These are phyloP conservation scores for Myotis davidii DNA, from an alignment of 2,113 vertebrate species.

Conservation along the genomic window DNA sequence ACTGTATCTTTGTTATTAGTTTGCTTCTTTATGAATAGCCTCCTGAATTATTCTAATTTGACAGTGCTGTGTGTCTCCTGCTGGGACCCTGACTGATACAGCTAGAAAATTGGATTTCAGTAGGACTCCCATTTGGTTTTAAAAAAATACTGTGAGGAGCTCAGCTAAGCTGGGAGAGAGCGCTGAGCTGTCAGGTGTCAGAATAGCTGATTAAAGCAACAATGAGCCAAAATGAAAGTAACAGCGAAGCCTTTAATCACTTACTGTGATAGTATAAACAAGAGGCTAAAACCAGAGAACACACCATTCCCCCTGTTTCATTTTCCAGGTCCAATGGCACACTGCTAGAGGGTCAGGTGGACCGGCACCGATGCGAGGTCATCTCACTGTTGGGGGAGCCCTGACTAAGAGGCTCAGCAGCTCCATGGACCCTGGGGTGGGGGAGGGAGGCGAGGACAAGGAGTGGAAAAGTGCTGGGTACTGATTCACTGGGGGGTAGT, in stretches of 20 bases:
- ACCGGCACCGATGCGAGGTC: background rate
- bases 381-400: background rate
- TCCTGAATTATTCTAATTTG: background rate
- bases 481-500: accelerated
- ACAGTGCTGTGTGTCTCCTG: background rate
- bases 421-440: background rate
- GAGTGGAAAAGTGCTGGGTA: background rate
- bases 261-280: background rate
- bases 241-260: background rate
- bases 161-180: background rate
- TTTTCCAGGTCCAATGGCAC: background rate
- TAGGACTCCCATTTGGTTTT: background rate
- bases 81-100: background rate
- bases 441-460: background rate
- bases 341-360: background rate
- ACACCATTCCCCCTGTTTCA: accelerated
- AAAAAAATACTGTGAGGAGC: background rate
- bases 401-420: background rate
- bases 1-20: background rate
- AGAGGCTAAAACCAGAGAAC: background rate
- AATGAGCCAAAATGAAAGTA: background rate
- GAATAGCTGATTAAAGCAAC: background rate
- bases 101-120: background rate
- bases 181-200: background rate
- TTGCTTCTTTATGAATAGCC: background rate